Percentiles rank a stretch among this genome's conserved stretches.
phyloP scores from a whole-genome alignment of 2,888 invertebrate genomes.

The Lucinisca nassula region DNA sequence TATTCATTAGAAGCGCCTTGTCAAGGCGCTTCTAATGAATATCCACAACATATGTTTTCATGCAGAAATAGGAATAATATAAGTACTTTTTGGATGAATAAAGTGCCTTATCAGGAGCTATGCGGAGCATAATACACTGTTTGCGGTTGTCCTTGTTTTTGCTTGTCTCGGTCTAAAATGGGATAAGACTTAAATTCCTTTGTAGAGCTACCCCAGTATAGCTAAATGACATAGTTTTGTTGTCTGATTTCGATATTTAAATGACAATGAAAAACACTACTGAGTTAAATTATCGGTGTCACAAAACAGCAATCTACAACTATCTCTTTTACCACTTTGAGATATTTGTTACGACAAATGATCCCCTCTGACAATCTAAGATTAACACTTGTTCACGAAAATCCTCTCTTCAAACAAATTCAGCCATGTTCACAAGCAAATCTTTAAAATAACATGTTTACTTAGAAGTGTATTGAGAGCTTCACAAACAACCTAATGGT shows the following conservation, averaged over 20 bases:
- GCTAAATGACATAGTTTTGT: neutral
- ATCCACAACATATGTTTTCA: too few relatives aligned
- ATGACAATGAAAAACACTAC: neutral
- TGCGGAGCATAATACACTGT: too few relatives aligned
- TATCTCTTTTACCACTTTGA: neutral
- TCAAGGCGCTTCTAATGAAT: too few relatives aligned
- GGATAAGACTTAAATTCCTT: too few relatives aligned
- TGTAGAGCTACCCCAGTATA: too few relatives aligned
- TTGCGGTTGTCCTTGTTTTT: too few relatives aligned
- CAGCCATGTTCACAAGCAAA: neutral
- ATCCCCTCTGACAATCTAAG: neutral
- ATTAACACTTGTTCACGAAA: neutral
- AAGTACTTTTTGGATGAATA: too few relatives aligned
- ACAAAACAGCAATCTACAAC: neutral
- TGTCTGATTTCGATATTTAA: neutral
- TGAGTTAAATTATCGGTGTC: neutral
- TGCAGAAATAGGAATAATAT: too few relatives aligned
- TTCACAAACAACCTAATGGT: neutral
- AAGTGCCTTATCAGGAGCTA: too few relatives aligned
- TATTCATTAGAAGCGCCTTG: too few relatives aligned
- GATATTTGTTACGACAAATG: neutral
- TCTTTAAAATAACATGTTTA: conserved; percentile 11
- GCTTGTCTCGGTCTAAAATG: too few relatives aligned
- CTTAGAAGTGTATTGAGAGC: neutral
- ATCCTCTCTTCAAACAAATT: conserved; percentile 2